phyloP scores from a whole-genome alignment of 2,113 vertebrate species.

The Sigmodon hispidus region DNA sequence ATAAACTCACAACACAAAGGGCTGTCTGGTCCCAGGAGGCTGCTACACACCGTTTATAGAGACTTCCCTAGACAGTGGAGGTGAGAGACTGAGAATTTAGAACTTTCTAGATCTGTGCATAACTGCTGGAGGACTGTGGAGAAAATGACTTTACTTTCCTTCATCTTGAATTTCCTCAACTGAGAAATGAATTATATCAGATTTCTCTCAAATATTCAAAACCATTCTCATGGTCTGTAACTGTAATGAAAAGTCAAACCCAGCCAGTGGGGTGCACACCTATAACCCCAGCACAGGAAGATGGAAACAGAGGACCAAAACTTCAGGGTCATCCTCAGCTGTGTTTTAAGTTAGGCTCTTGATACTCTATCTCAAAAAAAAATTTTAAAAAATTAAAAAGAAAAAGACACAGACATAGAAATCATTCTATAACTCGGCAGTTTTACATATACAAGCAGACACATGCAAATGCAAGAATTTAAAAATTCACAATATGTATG shows the following conservation, averaged over 20 bases:
- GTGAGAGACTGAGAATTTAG: neutral
- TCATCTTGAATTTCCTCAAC: conserved; percentile 48
- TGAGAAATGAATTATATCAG: conserved; percentile 31
- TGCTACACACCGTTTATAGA: neutral
- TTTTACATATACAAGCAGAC: neutral
- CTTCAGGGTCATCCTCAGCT: neutral
- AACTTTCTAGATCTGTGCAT: neutral
- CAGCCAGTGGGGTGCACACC: neutral
- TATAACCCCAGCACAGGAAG: neutral
- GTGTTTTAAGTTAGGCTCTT: neutral
- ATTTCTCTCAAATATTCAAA: neutral
- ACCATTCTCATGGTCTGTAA: neutral
- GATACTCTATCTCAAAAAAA: neutral
- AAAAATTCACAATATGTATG: neutral
- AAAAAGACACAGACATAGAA: neutral
- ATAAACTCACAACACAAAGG: neutral
- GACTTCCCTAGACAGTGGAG: neutral
- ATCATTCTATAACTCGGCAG: neutral
- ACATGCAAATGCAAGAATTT: neutral
- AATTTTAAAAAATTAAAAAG: neutral
- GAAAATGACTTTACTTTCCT: neutral
- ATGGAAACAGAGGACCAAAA: neutral
- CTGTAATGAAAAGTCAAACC: conserved; percentile 35
- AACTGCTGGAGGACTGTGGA: neutral
- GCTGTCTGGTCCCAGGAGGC: neutral